Percentiles rank a stretch among this genome's conserved stretches.
These are phyloP conservation scores for Calliscelio sp. DNA, from an alignment of 2,888 invertebrate species.

Conservation along the genomic window DNA sequence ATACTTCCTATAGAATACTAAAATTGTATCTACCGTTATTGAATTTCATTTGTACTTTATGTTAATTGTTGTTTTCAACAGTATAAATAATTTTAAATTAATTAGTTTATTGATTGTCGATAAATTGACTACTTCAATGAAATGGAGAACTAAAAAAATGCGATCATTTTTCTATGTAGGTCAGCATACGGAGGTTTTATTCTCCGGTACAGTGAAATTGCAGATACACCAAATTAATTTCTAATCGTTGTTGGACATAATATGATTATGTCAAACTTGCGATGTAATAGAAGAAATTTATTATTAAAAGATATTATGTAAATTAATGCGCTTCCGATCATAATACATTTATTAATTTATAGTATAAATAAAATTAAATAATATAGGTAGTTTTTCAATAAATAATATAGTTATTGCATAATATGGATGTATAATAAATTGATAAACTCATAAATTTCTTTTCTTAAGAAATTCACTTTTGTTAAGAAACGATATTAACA, in stretches of 20 bases:
- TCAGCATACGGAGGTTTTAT: constrained; percentile 5
- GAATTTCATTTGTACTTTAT: constrained; percentile 26
- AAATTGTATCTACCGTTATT: constrained; percentile 47
- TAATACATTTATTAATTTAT: no score
- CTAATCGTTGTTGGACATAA: neutral
- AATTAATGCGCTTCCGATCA: no score
- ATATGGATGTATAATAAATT: no score
- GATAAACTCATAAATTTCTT: no score
- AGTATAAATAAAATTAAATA: no score
- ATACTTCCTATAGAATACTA: constrained; percentile 6
- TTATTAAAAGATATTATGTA: no score
- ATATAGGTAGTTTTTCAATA: no score
- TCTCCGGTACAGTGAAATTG: constrained; percentile 2
- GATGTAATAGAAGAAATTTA: neutral
- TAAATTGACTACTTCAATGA: constrained; percentile 30
- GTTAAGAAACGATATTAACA: no score
- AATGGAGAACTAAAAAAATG: constrained; percentile 6
- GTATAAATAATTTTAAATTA: constrained; percentile 1
- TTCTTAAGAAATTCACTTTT: no score
- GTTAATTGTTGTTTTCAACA: constrained; percentile 11
- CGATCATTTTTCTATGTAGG: constrained; percentile 19
- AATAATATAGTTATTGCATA: no score
- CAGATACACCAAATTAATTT: constrained; percentile 19
- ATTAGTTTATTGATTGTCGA: neutral
- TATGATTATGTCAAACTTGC: neutral